These are phyloP conservation scores for Eretmochelys imbricata DNA, from an alignment of 2,113 vertebrate species.

Conservation along the genomic window DNA sequence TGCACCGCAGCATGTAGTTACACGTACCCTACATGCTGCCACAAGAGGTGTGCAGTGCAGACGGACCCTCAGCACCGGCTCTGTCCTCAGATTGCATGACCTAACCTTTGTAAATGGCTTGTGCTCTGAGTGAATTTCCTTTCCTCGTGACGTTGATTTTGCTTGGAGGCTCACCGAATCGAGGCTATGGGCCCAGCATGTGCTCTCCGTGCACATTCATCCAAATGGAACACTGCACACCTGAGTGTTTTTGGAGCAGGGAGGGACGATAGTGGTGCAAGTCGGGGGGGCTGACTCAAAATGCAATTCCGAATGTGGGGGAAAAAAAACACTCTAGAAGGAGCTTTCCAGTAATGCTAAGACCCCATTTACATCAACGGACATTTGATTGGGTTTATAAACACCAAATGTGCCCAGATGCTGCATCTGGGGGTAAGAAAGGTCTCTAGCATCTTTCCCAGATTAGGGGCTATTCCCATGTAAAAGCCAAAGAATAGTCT, in stretches of 20 bases:
- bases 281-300: background rate
- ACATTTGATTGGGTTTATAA: background rate
- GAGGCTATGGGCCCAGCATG: background rate
- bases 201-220: background rate
- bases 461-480: no score
- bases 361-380: accelerated
- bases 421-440: background rate
- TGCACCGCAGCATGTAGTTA: no score
- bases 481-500: background rate
- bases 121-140: background rate
- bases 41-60: background rate
- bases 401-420: background rate
- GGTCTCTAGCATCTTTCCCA: background rate
- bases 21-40: no score
- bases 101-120: background rate
- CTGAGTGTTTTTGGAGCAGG: background rate
- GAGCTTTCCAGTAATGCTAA: background rate
- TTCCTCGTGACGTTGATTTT: background rate
- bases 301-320: accelerated
- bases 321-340: background rate
- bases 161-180: background rate
- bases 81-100: background rate
- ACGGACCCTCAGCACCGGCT: background rate
- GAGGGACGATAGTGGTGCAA: background rate
- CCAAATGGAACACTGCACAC: background rate